phyloP scores from a whole-genome alignment of 2,888 invertebrate genomes.

The Brachyptera risi region DNA sequence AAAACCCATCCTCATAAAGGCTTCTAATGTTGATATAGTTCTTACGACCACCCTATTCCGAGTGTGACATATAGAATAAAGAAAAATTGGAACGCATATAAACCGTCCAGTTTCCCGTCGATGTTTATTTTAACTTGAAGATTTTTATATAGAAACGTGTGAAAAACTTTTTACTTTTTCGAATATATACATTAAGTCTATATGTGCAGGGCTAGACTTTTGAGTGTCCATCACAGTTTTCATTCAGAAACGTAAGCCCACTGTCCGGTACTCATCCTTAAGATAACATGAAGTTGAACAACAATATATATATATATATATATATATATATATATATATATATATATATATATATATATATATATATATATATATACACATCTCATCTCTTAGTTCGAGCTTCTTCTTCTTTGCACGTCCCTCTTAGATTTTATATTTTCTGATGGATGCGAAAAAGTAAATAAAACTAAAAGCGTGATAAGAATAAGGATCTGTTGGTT shows the following conservation, averaged over 20 bases:
- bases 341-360: too few relatives aligned
- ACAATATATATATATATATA: too few relatives aligned
- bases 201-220: background rate
- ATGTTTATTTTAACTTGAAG: slow-evolving; percentile 12
- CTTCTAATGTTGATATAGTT: slow-evolving; percentile 1
- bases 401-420: too few relatives aligned
- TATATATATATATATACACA: too few relatives aligned
- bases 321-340: too few relatives aligned
- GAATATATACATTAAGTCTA: background rate
- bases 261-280: slow-evolving; percentile 2
- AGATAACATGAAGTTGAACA: slow-evolving; percentile 8
- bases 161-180: slow-evolving; percentile 17
- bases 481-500: too few relatives aligned
- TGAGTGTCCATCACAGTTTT: background rate
- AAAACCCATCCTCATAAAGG: too few relatives aligned
- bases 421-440: too few relatives aligned
- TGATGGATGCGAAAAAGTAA: too few relatives aligned
- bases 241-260: background rate
- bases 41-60: slow-evolving; percentile 2
- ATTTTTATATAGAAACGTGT: slow-evolving; percentile 4
- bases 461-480: too few relatives aligned
- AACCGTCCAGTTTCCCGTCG: background rate
- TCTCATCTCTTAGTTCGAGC: too few relatives aligned
- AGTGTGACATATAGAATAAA: background rate
- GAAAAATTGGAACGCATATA: background rate